Conservation (phyloP, 2,797 vertebrate species). For the Sebastes minor region DNA sequence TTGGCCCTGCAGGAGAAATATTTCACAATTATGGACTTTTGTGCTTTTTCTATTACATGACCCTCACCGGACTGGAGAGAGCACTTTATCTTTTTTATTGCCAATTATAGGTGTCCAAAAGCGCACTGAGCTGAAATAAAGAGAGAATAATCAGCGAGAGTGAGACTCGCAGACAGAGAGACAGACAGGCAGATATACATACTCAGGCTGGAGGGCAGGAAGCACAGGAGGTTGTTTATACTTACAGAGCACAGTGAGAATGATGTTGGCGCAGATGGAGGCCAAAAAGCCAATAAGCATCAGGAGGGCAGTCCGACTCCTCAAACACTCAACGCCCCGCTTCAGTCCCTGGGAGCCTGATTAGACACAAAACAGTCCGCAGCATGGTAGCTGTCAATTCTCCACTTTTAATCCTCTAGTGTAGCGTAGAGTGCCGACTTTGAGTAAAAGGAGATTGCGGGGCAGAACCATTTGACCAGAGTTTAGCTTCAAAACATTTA, state of each 20-base stretch:
- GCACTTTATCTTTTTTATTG: constrained; percentile 75
- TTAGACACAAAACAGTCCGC: constrained; percentile 54
- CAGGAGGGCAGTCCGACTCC: constrained; percentile 54
- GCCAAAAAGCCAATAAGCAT: constrained; percentile 70
- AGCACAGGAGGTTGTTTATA: constrained; percentile 39
- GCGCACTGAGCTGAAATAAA: constrained; percentile 67
- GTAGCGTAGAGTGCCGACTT: background rate
- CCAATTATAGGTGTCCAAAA: constrained; percentile 75
- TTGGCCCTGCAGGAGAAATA: constrained; percentile 69
- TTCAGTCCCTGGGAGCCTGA: constrained; percentile 66
- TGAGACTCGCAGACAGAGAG: constrained; percentile 40
- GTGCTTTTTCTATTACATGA: constrained; percentile 71
- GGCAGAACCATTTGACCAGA: constrained; percentile 38
- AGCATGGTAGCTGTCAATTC: constrained; percentile 42
- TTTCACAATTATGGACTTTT: constrained; percentile 80
- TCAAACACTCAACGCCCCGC: constrained; percentile 55
- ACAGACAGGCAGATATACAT: constrained; percentile 31
- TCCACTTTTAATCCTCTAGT: constrained; percentile 45
- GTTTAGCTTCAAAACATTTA: constrained; percentile 36
- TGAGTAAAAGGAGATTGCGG: background rate
- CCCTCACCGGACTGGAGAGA: constrained; percentile 66
- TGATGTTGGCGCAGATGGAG: constrained; percentile 66
- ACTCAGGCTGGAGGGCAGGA: constrained; percentile 20
- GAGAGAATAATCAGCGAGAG: constrained; percentile 59
- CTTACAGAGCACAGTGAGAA: constrained; percentile 66